phyloP scores from a whole-genome alignment of 1,140 invertebrate species.

The Coelopa frigida region DNA sequence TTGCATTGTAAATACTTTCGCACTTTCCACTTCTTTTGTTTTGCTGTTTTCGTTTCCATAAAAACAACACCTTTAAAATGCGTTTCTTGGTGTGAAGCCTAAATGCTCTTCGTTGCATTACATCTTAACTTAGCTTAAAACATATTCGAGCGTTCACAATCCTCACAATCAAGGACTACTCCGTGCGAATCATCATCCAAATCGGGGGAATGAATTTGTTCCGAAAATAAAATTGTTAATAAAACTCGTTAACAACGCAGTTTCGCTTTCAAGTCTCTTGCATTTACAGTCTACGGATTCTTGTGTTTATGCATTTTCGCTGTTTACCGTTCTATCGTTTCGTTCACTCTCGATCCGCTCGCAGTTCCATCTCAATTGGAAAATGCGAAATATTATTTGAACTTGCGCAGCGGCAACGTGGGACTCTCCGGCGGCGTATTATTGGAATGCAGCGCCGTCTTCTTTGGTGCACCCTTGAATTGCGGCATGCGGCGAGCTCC shows the following conservation, averaged over 20 bases:
- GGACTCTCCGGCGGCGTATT: slow-evolving; percentile 49
- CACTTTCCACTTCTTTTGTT: too few relatives aligned
- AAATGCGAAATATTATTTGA: slow-evolving; percentile 30
- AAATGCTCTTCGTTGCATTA: too few relatives aligned
- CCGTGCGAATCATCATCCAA: slow-evolving; percentile 1
- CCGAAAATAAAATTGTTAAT: slow-evolving; percentile 4
- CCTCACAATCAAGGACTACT: too few relatives aligned
- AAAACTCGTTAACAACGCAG: not conserved
- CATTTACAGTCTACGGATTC: too few relatives aligned
- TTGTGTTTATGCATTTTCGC: too few relatives aligned
- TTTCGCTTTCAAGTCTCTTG: too few relatives aligned
- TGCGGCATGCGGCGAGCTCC: slow-evolving; percentile 47
- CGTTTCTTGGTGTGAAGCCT: too few relatives aligned
- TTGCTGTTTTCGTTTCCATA: not conserved
- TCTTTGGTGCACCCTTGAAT: slow-evolving; percentile 46
- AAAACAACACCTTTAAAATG: not conserved
- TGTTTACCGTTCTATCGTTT: slow-evolving; percentile 5
- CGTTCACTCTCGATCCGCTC: too few relatives aligned
- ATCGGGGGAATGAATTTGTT: slow-evolving; percentile 10
- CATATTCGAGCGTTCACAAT: too few relatives aligned
- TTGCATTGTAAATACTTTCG: too few relatives aligned
- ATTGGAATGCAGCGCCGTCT: slow-evolving; percentile 37
- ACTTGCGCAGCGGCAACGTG: slow-evolving; percentile 38
- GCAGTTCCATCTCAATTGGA: slow-evolving; percentile 8
- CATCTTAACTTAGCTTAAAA: too few relatives aligned